Evolutionary conservation across 2,888 invertebrate genomes (phyloP), one percentile per base, ranked within the genome.

Genomic region (Ptychoptera contaminata): DNA sequence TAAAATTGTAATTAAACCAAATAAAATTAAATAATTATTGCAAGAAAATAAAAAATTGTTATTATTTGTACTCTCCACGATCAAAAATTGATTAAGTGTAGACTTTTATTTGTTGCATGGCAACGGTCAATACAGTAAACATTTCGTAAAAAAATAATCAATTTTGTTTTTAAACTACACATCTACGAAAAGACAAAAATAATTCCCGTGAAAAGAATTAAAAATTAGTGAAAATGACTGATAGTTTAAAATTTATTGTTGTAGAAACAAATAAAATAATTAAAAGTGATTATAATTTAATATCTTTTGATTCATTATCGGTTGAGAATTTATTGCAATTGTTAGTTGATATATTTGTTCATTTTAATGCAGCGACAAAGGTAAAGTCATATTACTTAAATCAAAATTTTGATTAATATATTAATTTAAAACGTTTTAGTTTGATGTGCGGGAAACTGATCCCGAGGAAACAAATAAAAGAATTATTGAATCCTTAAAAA

Each of bases 281-380:
- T 53, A 75, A 73, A 43, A 78, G 78, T 54, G 79, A 75, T 56
- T 83, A 79, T 56, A 88, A 86, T 57, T 65, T 90, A 48, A 84
- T 91, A 55, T 82, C 83, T 52, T 88, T 91, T 62, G 90, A 90
- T 67, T 76, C 84, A 6, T 65, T 90, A 47, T 76, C 76, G 48
- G 74, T 79, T 39, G 77, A 81, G 49, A 79, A 82, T 56, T 67
- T 90, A 46, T 62, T 91, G 15, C 88, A 86, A 68, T 69, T 85
- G 49, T 65, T 87, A 16, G 77, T 77, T 52, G 83, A 87, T 68
- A 72, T 85, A n/a, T 67, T 88, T 38, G 72, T 73, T n/a, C 69
- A 72, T 54, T 74, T 82, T 54, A 79, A 81, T 57, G 73, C 77
- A 42, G 74, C 74, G 53, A 73, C 78, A 53, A 79, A 76, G 63